These are phyloP conservation scores for Cheilosia vulpina DNA, from an alignment of 2,888 invertebrate genomes.

Conservation along the genomic window DNA sequence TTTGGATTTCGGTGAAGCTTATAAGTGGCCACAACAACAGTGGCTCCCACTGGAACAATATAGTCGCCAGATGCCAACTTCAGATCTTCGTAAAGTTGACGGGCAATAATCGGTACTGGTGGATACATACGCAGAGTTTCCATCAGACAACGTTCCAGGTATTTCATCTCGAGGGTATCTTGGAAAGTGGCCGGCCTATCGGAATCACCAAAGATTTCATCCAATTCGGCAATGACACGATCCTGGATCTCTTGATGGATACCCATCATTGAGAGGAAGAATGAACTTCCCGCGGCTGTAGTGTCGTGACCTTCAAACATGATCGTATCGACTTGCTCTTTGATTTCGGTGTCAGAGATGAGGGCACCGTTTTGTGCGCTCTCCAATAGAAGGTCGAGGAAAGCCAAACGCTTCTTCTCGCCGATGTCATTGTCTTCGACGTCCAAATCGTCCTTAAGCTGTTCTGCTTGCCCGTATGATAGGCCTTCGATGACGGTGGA, in stretches of 20 bases:
- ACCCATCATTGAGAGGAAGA: conserved; percentile 91
- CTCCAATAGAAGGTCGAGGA: conserved; percentile 93
- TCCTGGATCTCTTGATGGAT: conserved; percentile 89
- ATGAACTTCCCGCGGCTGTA: conserved; percentile 92
- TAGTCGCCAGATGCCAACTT: conserved; percentile 88
- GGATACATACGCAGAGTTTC: conserved; percentile 92
- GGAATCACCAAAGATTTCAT: conserved; percentile 90
- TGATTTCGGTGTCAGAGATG: conserved; percentile 90
- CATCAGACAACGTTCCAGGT: conserved; percentile 91
- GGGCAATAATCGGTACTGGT: conserved; percentile 90
- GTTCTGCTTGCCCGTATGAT: conserved; percentile 89
- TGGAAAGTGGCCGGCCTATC: conserved; percentile 91
- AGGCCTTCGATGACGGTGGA: conserved; percentile 86
- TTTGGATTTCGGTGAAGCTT: conserved; percentile 89
- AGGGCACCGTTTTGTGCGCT: conserved; percentile 89
- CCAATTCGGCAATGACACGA: conserved; percentile 89
- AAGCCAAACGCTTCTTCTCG: conserved; percentile 92
- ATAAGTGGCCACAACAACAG: conserved; percentile 87
- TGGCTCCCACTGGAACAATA: conserved; percentile 88
- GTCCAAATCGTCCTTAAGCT: conserved; percentile 91
- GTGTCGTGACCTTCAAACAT: conserved; percentile 95
- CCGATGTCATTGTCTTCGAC: conserved; percentile 91
- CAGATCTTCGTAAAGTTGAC: conserved; percentile 89
- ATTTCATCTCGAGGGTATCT: conserved; percentile 94
- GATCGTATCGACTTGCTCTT: conserved; percentile 93